phyloP scores from a whole-genome alignment of 2,888 invertebrate species.

The Trachelus tabidus region DNA sequence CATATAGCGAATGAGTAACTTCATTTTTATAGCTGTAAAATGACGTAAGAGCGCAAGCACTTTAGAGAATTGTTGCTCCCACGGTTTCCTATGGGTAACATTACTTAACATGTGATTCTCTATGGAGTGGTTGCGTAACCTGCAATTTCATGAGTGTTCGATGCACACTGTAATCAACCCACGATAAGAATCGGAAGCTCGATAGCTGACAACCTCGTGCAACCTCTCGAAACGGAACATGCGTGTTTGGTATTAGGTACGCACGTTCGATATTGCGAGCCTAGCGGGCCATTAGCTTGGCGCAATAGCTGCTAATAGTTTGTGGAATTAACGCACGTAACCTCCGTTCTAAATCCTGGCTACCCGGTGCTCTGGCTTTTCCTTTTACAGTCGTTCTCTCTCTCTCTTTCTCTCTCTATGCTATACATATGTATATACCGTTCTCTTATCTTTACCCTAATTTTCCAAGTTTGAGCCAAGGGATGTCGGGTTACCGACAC shows the following conservation, averaged over 20 bases:
- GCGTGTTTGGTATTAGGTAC: neutral
- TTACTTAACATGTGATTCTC: neutral
- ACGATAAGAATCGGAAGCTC: neutral
- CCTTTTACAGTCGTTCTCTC: neutral
- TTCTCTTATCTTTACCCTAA: conserved; percentile 6
- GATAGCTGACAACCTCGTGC: neutral
- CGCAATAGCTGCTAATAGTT: conserved; percentile 1
- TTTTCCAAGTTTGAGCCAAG: conserved; percentile 10
- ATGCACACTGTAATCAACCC: neutral
- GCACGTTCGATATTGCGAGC: neutral
- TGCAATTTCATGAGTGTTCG: neutral
- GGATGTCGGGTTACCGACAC: neutral
- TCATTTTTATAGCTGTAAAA: neutral
- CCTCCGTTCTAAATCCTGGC: neutral
- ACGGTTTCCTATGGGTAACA: neutral
- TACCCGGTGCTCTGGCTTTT: neutral
- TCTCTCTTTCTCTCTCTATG: neutral
- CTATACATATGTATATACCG: too few relatives aligned
- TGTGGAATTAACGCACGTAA: conserved; percentile 1
- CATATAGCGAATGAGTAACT: neutral
- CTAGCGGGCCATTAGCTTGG: neutral
- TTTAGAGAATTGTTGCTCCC: neutral
- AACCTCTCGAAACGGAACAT: neutral
- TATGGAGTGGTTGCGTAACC: neutral
- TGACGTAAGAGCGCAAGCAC: neutral